A percentile compares a stretch with the other conserved stretches of the same genome.
phyloP scores from a whole-genome alignment of 2,113 vertebrate species.

The Psilopogon haemacephalus region DNA sequence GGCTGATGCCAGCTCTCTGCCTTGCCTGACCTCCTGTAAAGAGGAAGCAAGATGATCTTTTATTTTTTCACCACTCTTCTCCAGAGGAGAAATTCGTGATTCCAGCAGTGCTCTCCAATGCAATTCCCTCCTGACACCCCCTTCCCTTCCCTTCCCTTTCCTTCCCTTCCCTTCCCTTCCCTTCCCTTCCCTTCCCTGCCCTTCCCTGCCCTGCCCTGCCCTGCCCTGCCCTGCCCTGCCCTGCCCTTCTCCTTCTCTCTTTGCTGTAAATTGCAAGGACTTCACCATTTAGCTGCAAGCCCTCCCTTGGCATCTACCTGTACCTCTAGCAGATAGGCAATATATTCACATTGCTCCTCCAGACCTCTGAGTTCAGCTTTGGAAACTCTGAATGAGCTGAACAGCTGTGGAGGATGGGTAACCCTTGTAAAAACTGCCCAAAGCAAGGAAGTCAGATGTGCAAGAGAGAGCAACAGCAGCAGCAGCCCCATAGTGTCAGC shows the following conservation, averaged over 20 bases:
- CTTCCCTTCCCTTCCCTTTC: too few species aligned
- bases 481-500: not conserved
- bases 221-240: too few species aligned
- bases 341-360: not conserved
- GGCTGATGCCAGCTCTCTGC: not conserved
- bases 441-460: not conserved
- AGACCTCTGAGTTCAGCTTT: not conserved
- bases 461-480: not conserved
- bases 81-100: not conserved
- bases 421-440: not conserved
- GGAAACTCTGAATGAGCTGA: not conserved
- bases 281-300: constrained; percentile 4
- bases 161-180: too few species aligned
- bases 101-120: not conserved
- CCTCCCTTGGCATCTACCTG: not conserved
- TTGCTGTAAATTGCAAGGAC: not conserved
- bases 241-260: too few species aligned
- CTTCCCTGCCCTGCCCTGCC: too few species aligned
- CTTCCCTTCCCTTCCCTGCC: too few species aligned
- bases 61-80: not conserved
- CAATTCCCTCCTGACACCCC: not conserved
- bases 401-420: not conserved
- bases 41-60: constrained; percentile 25
- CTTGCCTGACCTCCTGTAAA: not conserved
- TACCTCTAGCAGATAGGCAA: not conserved